phyloP scores from a whole-genome alignment of 2,113 vertebrate species.

The Madoqua kirkii region DNA sequence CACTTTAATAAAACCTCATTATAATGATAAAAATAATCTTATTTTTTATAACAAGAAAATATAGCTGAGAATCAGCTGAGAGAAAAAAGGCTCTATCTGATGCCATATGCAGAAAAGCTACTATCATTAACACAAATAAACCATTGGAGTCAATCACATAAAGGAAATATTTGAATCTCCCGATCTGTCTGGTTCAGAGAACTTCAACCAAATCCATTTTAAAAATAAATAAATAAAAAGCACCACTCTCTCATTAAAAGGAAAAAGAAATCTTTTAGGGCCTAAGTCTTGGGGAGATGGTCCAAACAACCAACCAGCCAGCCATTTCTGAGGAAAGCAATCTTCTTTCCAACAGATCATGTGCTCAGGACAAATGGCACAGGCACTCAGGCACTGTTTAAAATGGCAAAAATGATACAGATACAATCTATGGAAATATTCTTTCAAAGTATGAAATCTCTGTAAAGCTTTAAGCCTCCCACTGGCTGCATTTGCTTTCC shows the following conservation, averaged over 20 bases:
- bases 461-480: neutral
- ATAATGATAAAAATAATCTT: neutral
- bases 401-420: neutral
- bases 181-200: neutral
- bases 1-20: neutral
- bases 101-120: neutral
- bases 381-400: neutral
- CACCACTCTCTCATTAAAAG: neutral
- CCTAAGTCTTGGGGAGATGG: neutral
- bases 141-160: neutral
- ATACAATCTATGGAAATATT: neutral
- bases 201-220: neutral
- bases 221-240: neutral
- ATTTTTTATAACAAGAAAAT: neutral
- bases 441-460: neutral
- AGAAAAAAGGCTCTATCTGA: neutral
- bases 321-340: neutral
- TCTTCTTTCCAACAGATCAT: neutral
- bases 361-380: neutral
- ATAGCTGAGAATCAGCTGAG: neutral
- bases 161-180: neutral
- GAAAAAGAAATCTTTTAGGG: neutral
- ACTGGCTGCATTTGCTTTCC: neutral
- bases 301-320: neutral
- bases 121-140: neutral